phyloP scores from a whole-genome alignment of 2,888 invertebrate species.

The Rhagonycha fulva region DNA sequence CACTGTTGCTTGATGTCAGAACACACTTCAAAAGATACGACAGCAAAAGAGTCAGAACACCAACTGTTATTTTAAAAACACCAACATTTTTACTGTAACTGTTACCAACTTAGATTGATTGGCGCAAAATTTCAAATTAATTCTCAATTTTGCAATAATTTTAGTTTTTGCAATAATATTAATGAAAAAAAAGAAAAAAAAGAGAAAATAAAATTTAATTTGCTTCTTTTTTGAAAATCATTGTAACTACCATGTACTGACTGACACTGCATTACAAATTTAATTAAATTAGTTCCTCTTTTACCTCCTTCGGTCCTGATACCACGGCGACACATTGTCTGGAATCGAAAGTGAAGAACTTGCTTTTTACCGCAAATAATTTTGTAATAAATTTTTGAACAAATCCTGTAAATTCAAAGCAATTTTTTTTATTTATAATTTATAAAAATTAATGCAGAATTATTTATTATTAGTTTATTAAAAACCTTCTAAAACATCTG shows the following conservation, averaged over 20 bases:
- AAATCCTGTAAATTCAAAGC: neutral
- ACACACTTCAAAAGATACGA: neutral
- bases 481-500: neutral
- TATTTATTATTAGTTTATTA: neutral
- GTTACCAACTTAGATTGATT: neutral
- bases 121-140: neutral
- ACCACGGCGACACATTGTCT: neutral
- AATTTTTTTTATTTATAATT: neutral
- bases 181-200: too few species aligned
- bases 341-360: neutral
- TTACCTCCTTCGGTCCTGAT: neutral
- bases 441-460: neutral
- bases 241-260: too few species aligned
- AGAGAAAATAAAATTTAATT: too few species aligned
- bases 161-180: neutral
- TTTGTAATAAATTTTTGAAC: neutral
- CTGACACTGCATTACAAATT: neutral
- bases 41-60: neutral
- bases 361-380: neutral
- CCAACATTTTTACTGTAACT: neutral
- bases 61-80: neutral
- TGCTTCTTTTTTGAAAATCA: too few species aligned
- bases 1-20: neutral
- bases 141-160: neutral
- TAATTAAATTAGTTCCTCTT: neutral